A percentile compares a stretch with the other conserved stretches of the same genome.
Evolutionary conservation across 2,113 vertebrate genomes (phyloP).

Genomic region (Todiramphus saurophagus): DNA sequence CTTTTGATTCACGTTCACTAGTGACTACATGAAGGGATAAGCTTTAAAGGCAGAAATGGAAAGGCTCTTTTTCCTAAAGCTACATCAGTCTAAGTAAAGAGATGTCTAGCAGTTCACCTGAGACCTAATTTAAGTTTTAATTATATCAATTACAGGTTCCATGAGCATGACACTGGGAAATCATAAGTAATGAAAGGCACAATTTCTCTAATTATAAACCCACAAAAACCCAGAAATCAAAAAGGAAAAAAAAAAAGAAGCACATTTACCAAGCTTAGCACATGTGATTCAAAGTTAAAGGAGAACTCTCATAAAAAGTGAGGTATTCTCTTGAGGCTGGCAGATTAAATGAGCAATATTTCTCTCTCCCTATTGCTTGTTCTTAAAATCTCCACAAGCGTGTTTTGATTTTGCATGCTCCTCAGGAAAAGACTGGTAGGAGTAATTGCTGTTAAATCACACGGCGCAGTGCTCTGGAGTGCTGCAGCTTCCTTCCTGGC

Average conservation of each 20-base stretch:
- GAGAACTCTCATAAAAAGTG: conserved; percentile 30
- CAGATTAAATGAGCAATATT: conserved; percentile 36
- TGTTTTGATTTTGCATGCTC: conserved; percentile 5
- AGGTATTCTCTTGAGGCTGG: neutral
- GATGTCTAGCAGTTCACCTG: conserved; percentile 40
- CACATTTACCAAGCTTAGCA: neutral
- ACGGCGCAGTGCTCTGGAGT: neutral
- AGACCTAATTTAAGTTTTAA: conserved; percentile 60
- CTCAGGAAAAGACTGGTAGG: conserved; percentile 28
- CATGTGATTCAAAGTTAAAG: neutral
- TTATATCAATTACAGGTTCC: conserved; percentile 38
- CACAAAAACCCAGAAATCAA: neutral
- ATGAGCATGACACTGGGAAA: conserved; percentile 30
- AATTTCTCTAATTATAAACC: conserved; percentile 17
- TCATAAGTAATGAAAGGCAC: neutral
- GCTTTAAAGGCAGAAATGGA: conserved; percentile 36
- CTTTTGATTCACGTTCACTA: conserved; percentile 38
- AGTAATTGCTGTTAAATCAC: conserved; percentile 38
- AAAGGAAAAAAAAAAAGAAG: neutral
- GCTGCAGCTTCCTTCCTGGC: neutral
- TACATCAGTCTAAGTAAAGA: neutral
- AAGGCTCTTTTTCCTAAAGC: conserved; percentile 3
- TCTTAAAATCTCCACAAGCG: conserved; percentile 9
- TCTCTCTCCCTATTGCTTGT: neutral
- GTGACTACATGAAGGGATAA: conserved; percentile 31